phyloP scores from a whole-genome alignment of 53 echinoderm and acorn worm genomes.

The Henricia sp. region DNA sequence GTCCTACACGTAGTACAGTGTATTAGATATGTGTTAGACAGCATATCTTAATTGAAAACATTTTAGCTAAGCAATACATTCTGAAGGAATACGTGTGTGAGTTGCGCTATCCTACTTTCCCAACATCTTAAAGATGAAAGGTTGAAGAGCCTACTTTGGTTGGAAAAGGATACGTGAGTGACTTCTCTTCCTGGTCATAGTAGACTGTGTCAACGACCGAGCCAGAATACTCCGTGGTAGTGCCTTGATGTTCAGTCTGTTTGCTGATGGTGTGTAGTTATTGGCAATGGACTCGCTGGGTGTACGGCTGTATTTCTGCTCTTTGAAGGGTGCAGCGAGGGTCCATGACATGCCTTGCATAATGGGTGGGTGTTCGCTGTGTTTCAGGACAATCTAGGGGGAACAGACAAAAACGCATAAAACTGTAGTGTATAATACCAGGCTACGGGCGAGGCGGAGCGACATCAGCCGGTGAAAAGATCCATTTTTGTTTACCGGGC shows the following conservation, averaged over 20 bases:
- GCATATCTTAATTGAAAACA: no score
- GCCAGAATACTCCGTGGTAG: constrained; percentile 74
- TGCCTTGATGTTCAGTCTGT: constrained; percentile 80
- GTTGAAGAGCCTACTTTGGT: not conserved
- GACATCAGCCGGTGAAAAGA: no score
- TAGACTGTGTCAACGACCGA: constrained; percentile 79
- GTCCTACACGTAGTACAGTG: no score
- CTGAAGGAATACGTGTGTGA: no score
- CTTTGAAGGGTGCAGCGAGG: constrained; percentile 92
- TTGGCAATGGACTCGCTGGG: constrained; percentile 99
- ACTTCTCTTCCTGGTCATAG: constrained; percentile 87
- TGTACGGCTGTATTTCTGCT: constrained; percentile 95
- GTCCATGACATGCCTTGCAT: constrained; percentile 99
- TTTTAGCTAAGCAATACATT: no score
- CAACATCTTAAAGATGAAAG: not conserved
- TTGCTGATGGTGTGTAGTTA: constrained; percentile 97
- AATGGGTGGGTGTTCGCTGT: constrained; percentile 98
- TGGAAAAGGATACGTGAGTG: constrained; percentile 95
- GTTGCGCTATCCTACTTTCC: no score
- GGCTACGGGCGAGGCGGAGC: no score
- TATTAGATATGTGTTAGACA: no score
- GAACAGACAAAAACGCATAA: no score
- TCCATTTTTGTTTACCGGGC: no score
- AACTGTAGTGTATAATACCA: no score
- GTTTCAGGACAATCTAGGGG: constrained; percentile 84